Evolutionary conservation across 2,113 vertebrate genomes (phyloP).

Genomic region (Eurypyga helias): DNA sequence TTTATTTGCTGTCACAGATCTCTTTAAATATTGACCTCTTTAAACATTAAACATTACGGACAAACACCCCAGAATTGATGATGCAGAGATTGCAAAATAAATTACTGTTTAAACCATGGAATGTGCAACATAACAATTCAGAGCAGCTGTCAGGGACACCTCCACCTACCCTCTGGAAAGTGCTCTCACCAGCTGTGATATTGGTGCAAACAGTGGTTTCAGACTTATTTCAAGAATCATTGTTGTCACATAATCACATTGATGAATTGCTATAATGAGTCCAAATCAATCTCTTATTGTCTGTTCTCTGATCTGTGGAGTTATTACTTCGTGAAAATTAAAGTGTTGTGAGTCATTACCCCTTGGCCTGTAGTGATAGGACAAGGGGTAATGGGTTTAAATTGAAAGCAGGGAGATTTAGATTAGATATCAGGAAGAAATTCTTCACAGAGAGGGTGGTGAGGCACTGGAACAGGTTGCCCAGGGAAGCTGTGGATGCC

Average conservation of each 20-base stretch:
- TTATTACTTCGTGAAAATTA: neutral
- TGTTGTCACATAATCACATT: neutral
- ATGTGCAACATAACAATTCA: slow-evolving; percentile 59
- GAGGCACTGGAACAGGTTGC: too few relatives aligned
- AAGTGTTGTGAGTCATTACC: neutral
- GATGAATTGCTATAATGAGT: neutral
- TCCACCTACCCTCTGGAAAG: neutral
- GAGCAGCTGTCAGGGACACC: slow-evolving; percentile 33
- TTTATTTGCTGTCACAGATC: slow-evolving; percentile 55
- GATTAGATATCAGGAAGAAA: too few relatives aligned
- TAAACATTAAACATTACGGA: slow-evolving; percentile 62
- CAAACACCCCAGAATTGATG: slow-evolving; percentile 55
- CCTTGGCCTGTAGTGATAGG: too few relatives aligned
- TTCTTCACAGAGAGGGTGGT: too few relatives aligned
- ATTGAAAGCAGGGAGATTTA: too few relatives aligned
- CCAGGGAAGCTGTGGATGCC: too few relatives aligned
- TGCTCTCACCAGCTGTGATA: neutral
- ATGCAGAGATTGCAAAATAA: slow-evolving; percentile 64
- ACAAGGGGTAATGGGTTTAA: too few relatives aligned
- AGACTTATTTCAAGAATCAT: neutral
- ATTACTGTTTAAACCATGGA: slow-evolving; percentile 72
- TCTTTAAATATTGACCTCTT: slow-evolving; percentile 70
- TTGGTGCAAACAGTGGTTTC: neutral
- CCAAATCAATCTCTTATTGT: neutral
- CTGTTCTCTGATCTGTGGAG: neutral